Evolutionary conservation across 2,888 invertebrate species (phyloP), one percentile per base, ranked within the genome.

Genomic region (Acleris cristana): DNA sequence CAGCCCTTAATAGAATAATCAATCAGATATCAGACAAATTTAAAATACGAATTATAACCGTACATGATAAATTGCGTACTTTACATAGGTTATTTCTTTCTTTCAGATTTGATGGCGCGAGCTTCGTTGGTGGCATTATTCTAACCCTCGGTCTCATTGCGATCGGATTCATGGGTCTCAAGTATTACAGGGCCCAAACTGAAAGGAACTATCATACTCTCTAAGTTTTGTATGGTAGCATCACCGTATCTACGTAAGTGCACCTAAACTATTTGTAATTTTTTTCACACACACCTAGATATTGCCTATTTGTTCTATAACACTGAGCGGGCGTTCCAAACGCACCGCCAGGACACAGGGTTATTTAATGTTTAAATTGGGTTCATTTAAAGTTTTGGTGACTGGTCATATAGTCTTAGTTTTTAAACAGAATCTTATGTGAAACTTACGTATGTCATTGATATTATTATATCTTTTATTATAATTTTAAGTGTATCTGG

Each of bases 131-230:
- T 40, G 98, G 98, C 53, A 97, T 98, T 70, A 95, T 98, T 34
- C 90, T 98, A 68, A 95, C 96, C 10, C 88, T 96, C 23, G 97
- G 97, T 44, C 86, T 98, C 21, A 93, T 97, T 64, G 97, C 96
- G 12, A 96, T 98, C 67, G 95, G 95, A 3, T 95, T 96, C 87
- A 95, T 98, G 79, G 96, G 96, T 48, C 96, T 96, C 92, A 97
- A 97, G 84, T 97, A 97, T 87, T 98, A 97, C 93, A 96, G 96
- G 86, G 96, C 97, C 70, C 95, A 96, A 80, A 96, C 96, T 68
- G 97, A 97, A 85, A 94, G 96, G 75, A 97, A 97, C 89, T 98
- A 98, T 88, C 97, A 97, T 81, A 97, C 97, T 70, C 95, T 98
- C 85, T 98, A 96, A 96, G 89, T 65, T 74, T 78, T 70, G 67